Percentiles rank a stretch among this genome's conserved stretches.
Conservation (phyloP, 2,797 vertebrate species). For the Aphelocoma californica region DNA sequence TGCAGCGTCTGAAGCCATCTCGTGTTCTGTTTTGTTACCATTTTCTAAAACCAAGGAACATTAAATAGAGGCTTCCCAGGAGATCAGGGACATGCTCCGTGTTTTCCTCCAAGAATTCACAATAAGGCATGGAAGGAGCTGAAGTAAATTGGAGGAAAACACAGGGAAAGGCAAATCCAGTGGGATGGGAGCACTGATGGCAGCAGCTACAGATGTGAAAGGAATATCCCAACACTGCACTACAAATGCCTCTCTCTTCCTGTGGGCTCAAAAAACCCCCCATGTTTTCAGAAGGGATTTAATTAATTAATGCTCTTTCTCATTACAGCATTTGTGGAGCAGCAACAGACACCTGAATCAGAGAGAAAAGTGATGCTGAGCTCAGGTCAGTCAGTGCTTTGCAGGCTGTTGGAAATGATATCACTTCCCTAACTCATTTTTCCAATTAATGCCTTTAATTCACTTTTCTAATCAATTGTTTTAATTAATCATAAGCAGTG, state of each 20-base stretch:
- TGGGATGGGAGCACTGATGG: neutral
- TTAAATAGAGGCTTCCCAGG: constrained; percentile 15
- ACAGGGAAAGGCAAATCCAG: neutral
- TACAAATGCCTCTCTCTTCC: neutral
- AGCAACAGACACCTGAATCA: neutral
- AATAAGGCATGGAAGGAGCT: neutral
- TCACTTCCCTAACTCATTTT: neutral
- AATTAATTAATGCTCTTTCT: neutral
- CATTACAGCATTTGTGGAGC: neutral
- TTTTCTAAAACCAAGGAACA: constrained; percentile 34
- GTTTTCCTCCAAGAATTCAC: neutral
- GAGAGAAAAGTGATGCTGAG: neutral
- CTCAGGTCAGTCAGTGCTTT: neutral
- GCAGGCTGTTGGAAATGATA: neutral
- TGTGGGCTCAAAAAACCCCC: neutral
- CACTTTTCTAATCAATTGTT: neutral
- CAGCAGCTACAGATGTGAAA: neutral
- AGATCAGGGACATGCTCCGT: neutral
- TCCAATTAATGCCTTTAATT: neutral
- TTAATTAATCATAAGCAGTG: neutral
- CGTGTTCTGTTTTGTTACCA: constrained; percentile 39
- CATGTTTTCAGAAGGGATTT: neutral
- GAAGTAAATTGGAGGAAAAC: neutral
- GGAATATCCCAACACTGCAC: neutral
- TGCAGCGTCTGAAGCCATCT: neutral